These are phyloP conservation scores for Lipophrys pholis DNA, from an alignment of 2,113 vertebrate genomes.

Conservation along the genomic window DNA sequence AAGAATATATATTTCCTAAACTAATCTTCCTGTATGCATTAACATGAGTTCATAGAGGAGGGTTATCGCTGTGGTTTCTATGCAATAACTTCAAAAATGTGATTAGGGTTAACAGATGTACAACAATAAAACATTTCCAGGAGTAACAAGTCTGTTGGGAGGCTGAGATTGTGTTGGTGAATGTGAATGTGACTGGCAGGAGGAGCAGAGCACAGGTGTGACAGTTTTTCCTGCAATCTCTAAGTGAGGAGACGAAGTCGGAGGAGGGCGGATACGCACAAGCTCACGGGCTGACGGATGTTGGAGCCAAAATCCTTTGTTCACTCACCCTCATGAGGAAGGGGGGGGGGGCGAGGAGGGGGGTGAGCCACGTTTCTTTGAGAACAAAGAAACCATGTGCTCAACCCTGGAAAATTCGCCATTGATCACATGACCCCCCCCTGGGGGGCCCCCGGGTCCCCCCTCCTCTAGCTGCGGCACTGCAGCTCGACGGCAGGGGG, in stretches of 20 bases:
- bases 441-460: too few species aligned
- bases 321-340: too few species aligned
- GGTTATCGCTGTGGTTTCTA: neutral
- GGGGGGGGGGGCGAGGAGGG: constrained; percentile 40
- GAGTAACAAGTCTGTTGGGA: neutral
- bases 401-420: too few species aligned
- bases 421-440: too few species aligned
- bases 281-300: neutral
- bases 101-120: neutral
- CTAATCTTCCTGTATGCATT: neutral
- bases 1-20: constrained; percentile 5
- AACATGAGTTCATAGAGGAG: neutral
- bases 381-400: too few species aligned
- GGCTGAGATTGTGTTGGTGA: neutral
- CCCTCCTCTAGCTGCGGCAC: too few species aligned
- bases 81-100: neutral
- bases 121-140: neutral
- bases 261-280: constrained; percentile 22
- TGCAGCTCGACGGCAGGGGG: too few species aligned
- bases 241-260: constrained; percentile 15
- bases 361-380: too few species aligned
- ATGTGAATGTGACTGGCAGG: constrained; percentile 15
- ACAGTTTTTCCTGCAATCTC: constrained; percentile 36
- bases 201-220: constrained; percentile 9
- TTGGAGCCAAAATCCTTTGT: too few species aligned